Base-by-base conservation (phyloP, 2,888 invertebrate species). In the Aromia moschata region DNA sequence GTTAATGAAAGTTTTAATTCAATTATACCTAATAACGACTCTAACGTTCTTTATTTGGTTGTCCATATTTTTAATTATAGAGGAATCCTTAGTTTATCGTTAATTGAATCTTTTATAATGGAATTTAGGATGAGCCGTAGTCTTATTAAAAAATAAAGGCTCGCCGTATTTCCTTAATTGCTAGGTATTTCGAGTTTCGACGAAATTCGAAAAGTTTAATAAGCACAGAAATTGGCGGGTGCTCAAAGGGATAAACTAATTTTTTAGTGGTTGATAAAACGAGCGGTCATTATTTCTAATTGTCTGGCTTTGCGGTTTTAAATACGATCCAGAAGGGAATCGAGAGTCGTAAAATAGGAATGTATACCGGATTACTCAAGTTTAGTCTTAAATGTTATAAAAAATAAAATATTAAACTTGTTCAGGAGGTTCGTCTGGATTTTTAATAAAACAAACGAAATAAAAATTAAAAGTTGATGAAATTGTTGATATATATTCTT, bases 1-100 rank as follows among this genome's bases (percentile, higher is more conserved):
- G 74, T 72, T 76, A 76, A 79, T 77, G 76, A 74, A 71, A 71
- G 73, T 76, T 74, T 74, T 70, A 74, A 77, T 77, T 77, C 69
- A 74, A 79, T 79, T 76, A 76, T 45, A 44, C 30, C 53, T 54
- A 66, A 62, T 64, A 59, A 56, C 52, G 61, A 52, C 53, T 56
- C 56, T 60, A 63, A 55, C 51, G 43, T 59, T 57, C 47, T 56
- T 64, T 45, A 52, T 52, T 49, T 16, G 49, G 36, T 30, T 49
- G 49, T 38, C 38, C 49, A 49, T 30, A 49, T 49, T 49, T 49
- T 49, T 49, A 17, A 25, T 49, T 30, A 49, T 38, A 25, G n/a
- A 25, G 25, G 37, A 38, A 25, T 38, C 49, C 37, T 20, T 12
- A 49, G 36, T 49, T 49, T 20, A 49, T 37, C 11, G 49, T 38